Base-by-base conservation (phyloP, 2,113 vertebrate species). In the Catagonus wagneri region DNA sequence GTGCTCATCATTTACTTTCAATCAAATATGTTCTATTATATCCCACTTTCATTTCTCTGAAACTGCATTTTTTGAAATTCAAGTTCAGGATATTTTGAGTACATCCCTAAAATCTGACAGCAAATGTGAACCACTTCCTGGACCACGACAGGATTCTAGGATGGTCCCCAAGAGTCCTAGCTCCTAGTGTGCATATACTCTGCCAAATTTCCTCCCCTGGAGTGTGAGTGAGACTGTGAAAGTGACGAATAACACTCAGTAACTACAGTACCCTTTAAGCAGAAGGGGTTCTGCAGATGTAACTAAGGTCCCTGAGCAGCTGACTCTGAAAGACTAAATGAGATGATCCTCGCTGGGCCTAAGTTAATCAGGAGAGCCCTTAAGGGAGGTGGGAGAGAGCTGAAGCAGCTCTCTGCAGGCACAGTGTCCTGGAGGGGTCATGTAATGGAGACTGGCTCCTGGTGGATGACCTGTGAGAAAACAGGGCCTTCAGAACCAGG, bases 1-100 rank as follows among this genome's bases (percentile, higher is more conserved):
- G 98, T 97, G 96, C 97, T 97, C 97, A 98, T 94, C 96, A 23
- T 69, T 98, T 97, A 98, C 97, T 97, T 98, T 96, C 97, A 98
- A 95, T 98, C 98, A 98, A 97, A 87, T 83, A 96, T 15, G 76
- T 88, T 98, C 96, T 96, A 96, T 95, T 97, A 95, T 94, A 97
- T 94, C 83, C 75, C 95, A 85, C 88, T 97, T 98, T 97, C 94
- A 97, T 98, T 94, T 95, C 93, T 39, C 88, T 63, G n/a, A 9
- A 87, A 95, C 88, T 89, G 79, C 88, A 76, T 95, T 98, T 96
- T 92, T 56, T 44, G 96, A 92, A 95, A 93, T 95, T 94, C 32
- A 3, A 89, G 12, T 22, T 44, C 90, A 87, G 92, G 65, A 90
- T 32, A 78, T 39, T 86, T 75, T 81, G 66, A 80, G 15, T 54